Conservation (phyloP, 2,797 vertebrate genomes). For the Rousettus madagascariensis region DNA sequence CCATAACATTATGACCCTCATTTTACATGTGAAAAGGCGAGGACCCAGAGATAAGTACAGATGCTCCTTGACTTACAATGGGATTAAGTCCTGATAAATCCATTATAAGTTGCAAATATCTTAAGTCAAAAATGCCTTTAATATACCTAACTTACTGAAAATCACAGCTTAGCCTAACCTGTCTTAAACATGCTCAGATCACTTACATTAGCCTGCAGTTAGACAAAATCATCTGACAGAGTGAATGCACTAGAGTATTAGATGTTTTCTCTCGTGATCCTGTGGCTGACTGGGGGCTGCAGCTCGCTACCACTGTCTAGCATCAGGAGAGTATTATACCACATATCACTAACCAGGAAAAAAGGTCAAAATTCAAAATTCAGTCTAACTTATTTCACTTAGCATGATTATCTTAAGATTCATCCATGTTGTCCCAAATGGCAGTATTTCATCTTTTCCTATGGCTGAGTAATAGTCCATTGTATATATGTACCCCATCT, state of each 20-base stretch:
- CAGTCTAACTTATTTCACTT: too few relatives aligned
- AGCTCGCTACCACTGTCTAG: neutral
- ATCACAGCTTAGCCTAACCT: neutral
- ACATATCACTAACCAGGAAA: neutral
- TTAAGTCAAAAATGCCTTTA: neutral
- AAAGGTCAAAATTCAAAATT: neutral
- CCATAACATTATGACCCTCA: neutral
- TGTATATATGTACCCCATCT: too few relatives aligned
- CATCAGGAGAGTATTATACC: neutral
- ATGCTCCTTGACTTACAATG: neutral
- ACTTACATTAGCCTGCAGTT: neutral
- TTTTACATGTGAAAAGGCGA: neutral
- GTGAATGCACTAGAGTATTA: neutral
- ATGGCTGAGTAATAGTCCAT: too few relatives aligned
- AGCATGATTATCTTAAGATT: too few relatives aligned
- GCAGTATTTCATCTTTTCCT: too few relatives aligned
- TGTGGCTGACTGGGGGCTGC: neutral
- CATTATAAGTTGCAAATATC: neutral
- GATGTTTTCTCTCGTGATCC: neutral
- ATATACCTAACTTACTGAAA: neutral
- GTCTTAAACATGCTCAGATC: neutral
- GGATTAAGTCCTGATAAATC: neutral
- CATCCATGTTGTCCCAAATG: too few relatives aligned
- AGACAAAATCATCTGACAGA: neutral
- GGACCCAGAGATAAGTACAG: neutral